Conservation (phyloP, 1,140 invertebrate species). For the Drosophila nannoptera region DNA sequence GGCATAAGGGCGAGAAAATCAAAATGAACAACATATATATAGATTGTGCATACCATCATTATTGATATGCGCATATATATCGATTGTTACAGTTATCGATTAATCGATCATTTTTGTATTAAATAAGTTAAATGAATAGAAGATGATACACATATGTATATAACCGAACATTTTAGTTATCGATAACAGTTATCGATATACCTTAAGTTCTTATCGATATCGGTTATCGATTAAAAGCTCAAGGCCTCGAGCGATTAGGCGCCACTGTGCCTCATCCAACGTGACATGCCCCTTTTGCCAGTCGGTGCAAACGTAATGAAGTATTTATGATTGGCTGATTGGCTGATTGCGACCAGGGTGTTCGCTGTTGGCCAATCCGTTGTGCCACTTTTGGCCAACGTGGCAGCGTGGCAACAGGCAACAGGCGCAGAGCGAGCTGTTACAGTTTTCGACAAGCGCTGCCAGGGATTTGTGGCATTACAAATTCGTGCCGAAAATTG, state of each 20-base stretch:
- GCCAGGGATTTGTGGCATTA: conserved; percentile 73
- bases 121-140: background rate
- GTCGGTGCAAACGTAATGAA: conserved; percentile 58
- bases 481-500: conserved; percentile 70
- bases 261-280: conserved; percentile 8
- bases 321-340: conserved; percentile 65
- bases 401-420: conserved; percentile 8
- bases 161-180: no score
- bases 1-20: background rate
- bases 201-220: background rate
- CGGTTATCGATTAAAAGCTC: background rate
- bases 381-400: conserved; percentile 18
- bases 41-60: background rate
- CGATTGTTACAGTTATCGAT: background rate
- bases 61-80: background rate
- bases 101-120: background rate
- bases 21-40: background rate
- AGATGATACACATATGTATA: background rate
- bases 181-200: background rate
- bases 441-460: conserved; percentile 61
- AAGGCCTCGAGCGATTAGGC: no score
- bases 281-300: conserved; percentile 6
- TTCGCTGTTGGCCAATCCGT: conserved; percentile 36
- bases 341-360: conserved; percentile 52
- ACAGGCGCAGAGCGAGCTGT: conserved; percentile 2